phyloP scores from a whole-genome alignment of 2,888 invertebrate genomes.

The Apantesis nais region DNA sequence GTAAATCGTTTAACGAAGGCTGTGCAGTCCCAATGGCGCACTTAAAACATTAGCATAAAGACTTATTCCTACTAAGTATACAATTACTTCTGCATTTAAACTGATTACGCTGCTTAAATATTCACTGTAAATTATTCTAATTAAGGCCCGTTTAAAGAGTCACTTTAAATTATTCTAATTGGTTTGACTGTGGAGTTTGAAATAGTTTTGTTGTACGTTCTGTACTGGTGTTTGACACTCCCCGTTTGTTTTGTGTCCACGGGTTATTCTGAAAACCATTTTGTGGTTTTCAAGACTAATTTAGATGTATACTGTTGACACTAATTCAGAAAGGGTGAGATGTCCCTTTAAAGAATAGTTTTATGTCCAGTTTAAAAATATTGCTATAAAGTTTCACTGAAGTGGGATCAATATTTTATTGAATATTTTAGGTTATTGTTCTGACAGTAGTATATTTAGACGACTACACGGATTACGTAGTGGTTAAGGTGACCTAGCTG shows the following conservation, averaged over 20 bases:
- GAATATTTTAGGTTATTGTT: too few species aligned
- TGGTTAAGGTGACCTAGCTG: too few species aligned
- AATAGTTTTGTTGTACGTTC: slow-evolving; percentile 19
- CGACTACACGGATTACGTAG: too few species aligned
- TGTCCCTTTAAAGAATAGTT: too few species aligned
- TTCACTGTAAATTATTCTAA: slow-evolving; percentile 67
- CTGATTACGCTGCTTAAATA: slow-evolving; percentile 63
- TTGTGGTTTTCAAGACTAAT: background rate
- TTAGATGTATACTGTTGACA: background rate
- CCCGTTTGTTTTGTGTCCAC: slow-evolving; percentile 1
- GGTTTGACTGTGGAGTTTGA: slow-evolving; percentile 41
- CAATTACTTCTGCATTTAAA: slow-evolving; percentile 77
- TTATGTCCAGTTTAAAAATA: background rate
- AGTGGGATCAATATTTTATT: too few species aligned
- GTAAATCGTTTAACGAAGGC: slow-evolving; percentile 79
- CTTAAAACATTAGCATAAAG: slow-evolving; percentile 78
- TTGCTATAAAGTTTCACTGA: too few species aligned
- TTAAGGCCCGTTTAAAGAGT: slow-evolving; percentile 50
- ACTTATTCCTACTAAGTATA: slow-evolving; percentile 76
- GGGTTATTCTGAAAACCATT: background rate
- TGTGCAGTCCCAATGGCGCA: slow-evolving; percentile 66
- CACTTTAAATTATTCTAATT: slow-evolving; percentile 69
- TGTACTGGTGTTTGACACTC: slow-evolving; percentile 13
- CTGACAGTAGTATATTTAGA: too few species aligned
- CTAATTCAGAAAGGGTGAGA: background rate